These are phyloP conservation scores for Dasyurus viverrinus DNA, from an alignment of 2,113 vertebrate species.

Conservation along the genomic window DNA sequence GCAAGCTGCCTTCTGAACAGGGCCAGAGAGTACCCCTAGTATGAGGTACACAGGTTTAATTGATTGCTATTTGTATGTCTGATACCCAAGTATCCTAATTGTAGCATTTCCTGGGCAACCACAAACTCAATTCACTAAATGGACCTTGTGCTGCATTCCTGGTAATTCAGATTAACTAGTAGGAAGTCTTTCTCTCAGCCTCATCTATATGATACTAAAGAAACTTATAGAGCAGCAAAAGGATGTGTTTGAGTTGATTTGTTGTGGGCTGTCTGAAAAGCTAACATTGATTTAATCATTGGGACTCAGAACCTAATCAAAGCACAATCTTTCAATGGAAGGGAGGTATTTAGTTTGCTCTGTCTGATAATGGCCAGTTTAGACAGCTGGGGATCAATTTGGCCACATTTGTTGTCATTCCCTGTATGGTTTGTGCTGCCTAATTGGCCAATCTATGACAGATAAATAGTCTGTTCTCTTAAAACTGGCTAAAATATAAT, in stretches of 20 bases:
- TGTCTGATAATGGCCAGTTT: conserved; percentile 36
- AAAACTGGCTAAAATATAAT: conserved; percentile 11
- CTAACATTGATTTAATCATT: conserved; percentile 19
- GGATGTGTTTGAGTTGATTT: neutral
- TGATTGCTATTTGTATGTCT: neutral
- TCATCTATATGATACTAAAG: neutral
- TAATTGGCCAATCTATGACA: conserved; percentile 14
- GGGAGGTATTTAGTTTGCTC: conserved; percentile 15
- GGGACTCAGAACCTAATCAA: conserved; percentile 14
- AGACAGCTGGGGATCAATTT: neutral
- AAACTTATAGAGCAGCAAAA: neutral
- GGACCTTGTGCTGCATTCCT: neutral
- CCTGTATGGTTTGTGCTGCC: neutral
- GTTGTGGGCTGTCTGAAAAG: neutral
- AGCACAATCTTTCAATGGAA: conserved; percentile 14
- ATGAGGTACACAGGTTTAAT: neutral
- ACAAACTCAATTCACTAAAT: neutral
- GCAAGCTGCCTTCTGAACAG: neutral
- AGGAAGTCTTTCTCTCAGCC: neutral
- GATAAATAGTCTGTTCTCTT: neutral
- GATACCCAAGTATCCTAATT: neutral
- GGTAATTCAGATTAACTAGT: neutral
- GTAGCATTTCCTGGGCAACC: neutral
- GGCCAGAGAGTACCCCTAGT: neutral
- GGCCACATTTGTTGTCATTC: neutral